phyloP scores from a whole-genome alignment of 2,888 invertebrate species.

The Cheiracanthium punctorium region DNA sequence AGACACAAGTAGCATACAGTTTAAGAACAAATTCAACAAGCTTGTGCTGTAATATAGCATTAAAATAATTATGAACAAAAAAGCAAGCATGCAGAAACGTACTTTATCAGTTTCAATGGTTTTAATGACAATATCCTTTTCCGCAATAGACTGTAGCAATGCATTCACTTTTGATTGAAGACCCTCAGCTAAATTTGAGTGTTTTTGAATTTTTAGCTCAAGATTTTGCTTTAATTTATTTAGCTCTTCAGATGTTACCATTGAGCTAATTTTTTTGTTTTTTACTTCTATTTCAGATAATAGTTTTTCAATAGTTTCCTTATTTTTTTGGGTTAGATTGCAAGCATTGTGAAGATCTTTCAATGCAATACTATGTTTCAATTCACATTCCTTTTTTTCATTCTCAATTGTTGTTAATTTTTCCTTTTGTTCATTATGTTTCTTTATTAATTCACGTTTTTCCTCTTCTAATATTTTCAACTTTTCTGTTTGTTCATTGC shows the following conservation, averaged over 20 bases:
- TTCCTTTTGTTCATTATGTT: not conserved
- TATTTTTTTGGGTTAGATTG: not conserved
- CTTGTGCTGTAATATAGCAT: too few species aligned
- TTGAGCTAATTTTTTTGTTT: not conserved
- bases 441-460: too few species aligned
- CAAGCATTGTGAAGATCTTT: not conserved
- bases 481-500: not conserved
- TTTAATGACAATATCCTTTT: conserved; percentile 32
- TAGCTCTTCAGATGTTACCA: not conserved
- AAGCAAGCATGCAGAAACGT: not conserved
- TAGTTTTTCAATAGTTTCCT: not conserved
- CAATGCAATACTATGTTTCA: not conserved
- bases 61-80: not conserved
- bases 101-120: not conserved
- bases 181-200: not conserved
- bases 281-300: not conserved
- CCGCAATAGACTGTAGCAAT: not conserved
- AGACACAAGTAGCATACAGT: too few species aligned
- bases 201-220: not conserved
- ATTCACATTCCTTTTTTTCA: not conserved
- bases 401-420: not conserved
- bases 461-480: too few species aligned
- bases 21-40: too few species aligned
- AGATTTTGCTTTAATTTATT: not conserved
- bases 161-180: not conserved